Conservation (phyloP, 2,888 invertebrate genomes). For the Tachina lurida region DNA sequence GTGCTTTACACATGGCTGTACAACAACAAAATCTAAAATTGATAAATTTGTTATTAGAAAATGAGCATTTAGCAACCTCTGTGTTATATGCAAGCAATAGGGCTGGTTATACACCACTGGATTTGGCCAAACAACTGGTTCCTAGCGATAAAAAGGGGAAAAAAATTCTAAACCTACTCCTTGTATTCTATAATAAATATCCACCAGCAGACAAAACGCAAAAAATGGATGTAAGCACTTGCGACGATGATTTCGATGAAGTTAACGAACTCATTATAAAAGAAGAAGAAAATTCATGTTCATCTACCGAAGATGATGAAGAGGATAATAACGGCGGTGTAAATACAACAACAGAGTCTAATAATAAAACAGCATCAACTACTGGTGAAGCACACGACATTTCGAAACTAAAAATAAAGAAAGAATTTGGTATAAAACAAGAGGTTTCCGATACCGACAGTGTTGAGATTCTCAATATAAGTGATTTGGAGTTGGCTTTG, state of each 20-base stretch:
- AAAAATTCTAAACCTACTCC: constrained; percentile 42
- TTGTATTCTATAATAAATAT: constrained; percentile 40
- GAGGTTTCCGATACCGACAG: constrained; percentile 34
- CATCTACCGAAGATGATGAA: constrained; percentile 79
- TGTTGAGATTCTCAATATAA: not conserved
- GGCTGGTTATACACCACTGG: constrained; percentile 81
- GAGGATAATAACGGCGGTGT: constrained; percentile 72
- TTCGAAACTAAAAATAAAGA: constrained; percentile 47
- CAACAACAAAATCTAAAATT: constrained; percentile 77
- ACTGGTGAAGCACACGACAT: not conserved
- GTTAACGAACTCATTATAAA: constrained; percentile 70
- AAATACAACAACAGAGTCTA: not conserved
- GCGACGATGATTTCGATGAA: constrained; percentile 26
- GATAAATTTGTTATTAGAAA: constrained; percentile 76
- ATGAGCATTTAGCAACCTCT: constrained; percentile 76
- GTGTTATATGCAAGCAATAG: constrained; percentile 74
- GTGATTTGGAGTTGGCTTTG: constrained; percentile 75
- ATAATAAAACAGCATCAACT: not conserved
- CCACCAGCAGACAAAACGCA: constrained; percentile 1
- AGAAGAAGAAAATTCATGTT: constrained; percentile 76
- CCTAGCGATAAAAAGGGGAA: constrained; percentile 42
- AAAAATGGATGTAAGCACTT: constrained; percentile 31
- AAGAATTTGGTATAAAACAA: constrained; percentile 72
- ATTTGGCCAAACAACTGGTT: constrained; percentile 80
- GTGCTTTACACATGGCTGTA: constrained; percentile 81